Evolutionary conservation across 2,888 invertebrate genomes (phyloP), one percentile per base, ranked within the genome.

Genomic region (Lissocephala sabroskyi): DNA sequence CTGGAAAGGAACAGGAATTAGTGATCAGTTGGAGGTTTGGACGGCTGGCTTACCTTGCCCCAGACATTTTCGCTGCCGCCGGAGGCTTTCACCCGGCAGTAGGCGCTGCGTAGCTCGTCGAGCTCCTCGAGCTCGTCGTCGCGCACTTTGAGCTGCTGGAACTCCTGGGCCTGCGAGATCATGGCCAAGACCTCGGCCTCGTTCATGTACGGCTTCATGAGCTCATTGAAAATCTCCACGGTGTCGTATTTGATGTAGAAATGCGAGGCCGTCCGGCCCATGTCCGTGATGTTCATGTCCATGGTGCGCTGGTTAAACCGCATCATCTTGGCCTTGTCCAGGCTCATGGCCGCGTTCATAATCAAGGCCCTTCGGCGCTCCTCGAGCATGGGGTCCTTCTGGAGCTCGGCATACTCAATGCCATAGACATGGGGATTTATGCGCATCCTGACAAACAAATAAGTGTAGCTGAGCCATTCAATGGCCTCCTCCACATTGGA

Each of bases 201-300:
- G 2, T 90, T 91, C 94, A 97, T 96, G 18, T 92, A 87, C 29
- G 92, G 89, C 48, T 88, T 88, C 56, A 95, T 88, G 79, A 90
- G 87, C 58, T 95, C 93, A 84, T 97, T 96, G 84, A 98, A 96
- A 14, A 92, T 90, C 82, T 96, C 94, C 67, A 99, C 93, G 0
- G 98, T 98, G 66, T 96, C 95, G 80, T 94, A 94, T 58, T 97
- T 98, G 53, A 99, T 95, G 85, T 99, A 99, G 86, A 93, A 99
- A 83, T 98, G 96, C 80, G 97, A 97, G 0, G 99, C 97, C 10
- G 96, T 98, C 46, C 99, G 89, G 0, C 99, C 99, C 59, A 97
- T 87, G 85, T 98, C 90, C 1, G 92, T 93, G 1, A 91, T 86
- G 65, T 89, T 89, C 9, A 96, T 87, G 79, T 94, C 94, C 41